These are phyloP conservation scores for Cherax quadricarinatus DNA, from an alignment of 1,140 invertebrate genomes.

Conservation along the genomic window DNA sequence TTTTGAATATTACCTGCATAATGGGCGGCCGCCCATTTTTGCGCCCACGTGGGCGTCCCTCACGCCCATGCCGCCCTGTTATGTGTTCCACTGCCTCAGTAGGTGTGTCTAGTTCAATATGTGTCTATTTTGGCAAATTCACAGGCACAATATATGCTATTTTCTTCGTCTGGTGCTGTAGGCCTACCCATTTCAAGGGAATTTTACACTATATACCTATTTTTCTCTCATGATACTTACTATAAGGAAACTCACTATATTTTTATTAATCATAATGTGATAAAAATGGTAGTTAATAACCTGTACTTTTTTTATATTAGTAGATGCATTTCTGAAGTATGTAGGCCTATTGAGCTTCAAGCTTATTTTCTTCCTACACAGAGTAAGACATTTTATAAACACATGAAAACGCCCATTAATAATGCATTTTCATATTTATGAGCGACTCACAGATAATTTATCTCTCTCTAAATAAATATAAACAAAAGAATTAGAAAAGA, in stretches of 20 bases:
- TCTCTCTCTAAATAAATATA: neutral
- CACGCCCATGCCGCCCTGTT: no score
- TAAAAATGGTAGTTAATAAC: neutral
- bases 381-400: neutral
- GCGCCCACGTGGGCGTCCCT: no score
- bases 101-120: no score
- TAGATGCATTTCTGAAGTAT: constrained; percentile 9
- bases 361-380: neutral
- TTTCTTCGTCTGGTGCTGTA: neutral
- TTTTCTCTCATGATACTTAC: neutral
- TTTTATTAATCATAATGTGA: neutral
- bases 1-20: constrained; percentile 12
- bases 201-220: neutral
- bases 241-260: neutral
- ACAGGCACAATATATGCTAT: neutral
- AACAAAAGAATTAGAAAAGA: neutral
- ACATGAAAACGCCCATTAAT: neutral
- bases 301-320: neutral
- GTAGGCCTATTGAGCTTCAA: constrained; percentile 13
- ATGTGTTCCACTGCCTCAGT: no score
- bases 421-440: neutral
- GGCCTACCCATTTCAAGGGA: constrained; percentile 6
- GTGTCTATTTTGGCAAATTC: no score
- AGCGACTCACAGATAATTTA: neutral
- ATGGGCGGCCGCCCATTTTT: neutral